Percentiles rank a stretch among this genome's conserved stretches.
Conservation (phyloP, 1,140 invertebrate genomes). For the Thaumetopoea pityocampa region DNA sequence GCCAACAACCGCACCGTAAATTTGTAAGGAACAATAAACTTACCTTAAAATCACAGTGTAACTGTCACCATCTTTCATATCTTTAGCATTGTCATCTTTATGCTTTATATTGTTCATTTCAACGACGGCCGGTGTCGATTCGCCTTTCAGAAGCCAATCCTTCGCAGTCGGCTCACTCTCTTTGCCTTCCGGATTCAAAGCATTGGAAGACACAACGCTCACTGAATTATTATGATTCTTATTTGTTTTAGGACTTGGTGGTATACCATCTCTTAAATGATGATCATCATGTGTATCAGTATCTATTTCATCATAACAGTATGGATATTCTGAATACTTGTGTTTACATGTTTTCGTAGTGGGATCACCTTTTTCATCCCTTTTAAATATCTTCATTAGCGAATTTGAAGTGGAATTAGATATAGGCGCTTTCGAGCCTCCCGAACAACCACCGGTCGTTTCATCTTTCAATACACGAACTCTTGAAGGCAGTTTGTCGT, state of each 20-base stretch:
- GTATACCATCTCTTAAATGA: slow-evolving; percentile 65
- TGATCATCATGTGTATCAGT: slow-evolving; percentile 81
- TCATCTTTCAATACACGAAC: slow-evolving; percentile 81
- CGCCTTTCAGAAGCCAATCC: slow-evolving; percentile 62
- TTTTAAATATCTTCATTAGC: slow-evolving; percentile 63
- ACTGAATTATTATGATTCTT: slow-evolving; percentile 63
- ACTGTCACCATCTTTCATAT: slow-evolving; percentile 78
- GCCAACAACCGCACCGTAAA: no score
- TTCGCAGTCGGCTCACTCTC: slow-evolving; percentile 66
- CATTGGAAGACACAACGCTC: slow-evolving; percentile 67
- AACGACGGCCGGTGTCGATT: slow-evolving; percentile 47
- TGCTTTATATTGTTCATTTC: slow-evolving; percentile 70
- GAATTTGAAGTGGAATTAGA: slow-evolving; percentile 55
- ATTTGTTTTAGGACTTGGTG: slow-evolving; percentile 55
- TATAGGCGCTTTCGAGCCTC: slow-evolving; percentile 67
- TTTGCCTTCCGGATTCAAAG: slow-evolving; percentile 52
- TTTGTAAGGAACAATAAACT: no score
- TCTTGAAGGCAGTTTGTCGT: slow-evolving; percentile 78
- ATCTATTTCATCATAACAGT: slow-evolving; percentile 89
- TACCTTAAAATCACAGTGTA: slow-evolving; percentile 80
- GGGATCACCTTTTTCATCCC: slow-evolving; percentile 71
- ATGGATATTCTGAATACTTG: slow-evolving; percentile 89
- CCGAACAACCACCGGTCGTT: slow-evolving; percentile 74
- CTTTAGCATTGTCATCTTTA: slow-evolving; percentile 60
- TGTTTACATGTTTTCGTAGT: slow-evolving; percentile 86